Percentiles rank a stretch among this genome's conserved stretches.
Evolutionary conservation across 2,113 vertebrate genomes (phyloP).

Genomic region (Odontesthes bonariensis): DNA sequence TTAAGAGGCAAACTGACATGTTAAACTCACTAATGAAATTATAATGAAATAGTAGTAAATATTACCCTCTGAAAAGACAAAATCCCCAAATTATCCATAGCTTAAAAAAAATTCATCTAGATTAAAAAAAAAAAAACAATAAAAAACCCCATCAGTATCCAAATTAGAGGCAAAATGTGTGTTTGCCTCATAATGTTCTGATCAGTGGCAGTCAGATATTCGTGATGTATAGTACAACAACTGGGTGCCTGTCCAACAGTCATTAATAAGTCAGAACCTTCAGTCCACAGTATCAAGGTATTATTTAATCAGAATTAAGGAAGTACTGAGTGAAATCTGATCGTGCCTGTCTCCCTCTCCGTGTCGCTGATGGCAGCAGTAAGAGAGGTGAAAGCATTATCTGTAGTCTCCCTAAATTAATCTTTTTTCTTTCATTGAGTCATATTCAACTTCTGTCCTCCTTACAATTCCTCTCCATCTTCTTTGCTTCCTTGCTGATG

Average conservation of each 20-base stretch:
- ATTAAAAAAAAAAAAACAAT: too few relatives aligned
- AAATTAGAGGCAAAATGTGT: too few relatives aligned
- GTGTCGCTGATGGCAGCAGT: slow-evolving; percentile 52
- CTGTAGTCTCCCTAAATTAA: slow-evolving; percentile 15
- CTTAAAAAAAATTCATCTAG: too few relatives aligned
- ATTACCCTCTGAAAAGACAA: too few relatives aligned
- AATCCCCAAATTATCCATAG: too few relatives aligned
- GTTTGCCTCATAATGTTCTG: slow-evolving; percentile 19
- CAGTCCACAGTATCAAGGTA: slow-evolving; percentile 48
- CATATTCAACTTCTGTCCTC: neutral
- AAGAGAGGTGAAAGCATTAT: slow-evolving; percentile 46
- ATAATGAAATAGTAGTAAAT: too few relatives aligned
- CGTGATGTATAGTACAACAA: slow-evolving; percentile 11
- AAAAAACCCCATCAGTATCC: too few relatives aligned
- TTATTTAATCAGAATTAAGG: slow-evolving; percentile 57
- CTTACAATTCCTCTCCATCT: neutral
- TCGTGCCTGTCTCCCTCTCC: slow-evolving; percentile 12
- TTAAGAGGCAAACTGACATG: too few relatives aligned
- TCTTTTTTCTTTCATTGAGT: slow-evolving; percentile 25
- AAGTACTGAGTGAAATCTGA: slow-evolving; percentile 60
- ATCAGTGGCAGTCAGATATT: slow-evolving; percentile 21
- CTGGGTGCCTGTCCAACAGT: slow-evolving; percentile 53
- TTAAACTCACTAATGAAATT: too few relatives aligned
- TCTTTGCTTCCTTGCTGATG: slow-evolving; percentile 44
- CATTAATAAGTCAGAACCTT: slow-evolving; percentile 74